A percentile compares a stretch with the other conserved stretches of the same genome.
phyloP scores from a whole-genome alignment of 2,797 vertebrate genomes.

The Limnodromus scolopaceus region DNA sequence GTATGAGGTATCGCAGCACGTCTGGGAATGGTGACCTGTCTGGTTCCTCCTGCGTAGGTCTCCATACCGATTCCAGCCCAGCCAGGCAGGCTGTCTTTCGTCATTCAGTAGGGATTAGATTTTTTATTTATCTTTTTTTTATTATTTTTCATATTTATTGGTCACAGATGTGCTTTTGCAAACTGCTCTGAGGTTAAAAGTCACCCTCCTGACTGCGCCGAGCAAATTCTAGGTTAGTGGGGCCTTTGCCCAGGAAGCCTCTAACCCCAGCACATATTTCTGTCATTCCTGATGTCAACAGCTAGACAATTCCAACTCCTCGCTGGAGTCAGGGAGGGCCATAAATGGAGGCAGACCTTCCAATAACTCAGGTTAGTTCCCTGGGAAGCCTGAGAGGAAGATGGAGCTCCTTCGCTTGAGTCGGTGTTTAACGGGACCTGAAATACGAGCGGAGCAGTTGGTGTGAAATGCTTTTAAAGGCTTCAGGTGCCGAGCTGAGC shows the following conservation, averaged over 20 bases:
- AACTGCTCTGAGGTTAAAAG: conserved; percentile 31
- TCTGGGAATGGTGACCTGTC: not conserved
- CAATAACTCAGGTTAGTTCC: not conserved
- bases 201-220: not conserved
- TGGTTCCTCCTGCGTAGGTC: not conserved
- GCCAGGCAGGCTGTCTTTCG: not conserved
- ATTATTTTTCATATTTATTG: not conserved
- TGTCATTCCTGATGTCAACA: conserved; percentile 24
- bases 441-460: not conserved
- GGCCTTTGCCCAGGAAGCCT: not conserved
- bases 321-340: not conserved
- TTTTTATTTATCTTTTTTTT: no score
- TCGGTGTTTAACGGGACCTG: not conserved
- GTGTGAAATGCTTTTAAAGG: not conserved
- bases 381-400: not conserved
- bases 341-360: not conserved
- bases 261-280: not conserved
- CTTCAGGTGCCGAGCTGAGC: not conserved
- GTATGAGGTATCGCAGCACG: not conserved
- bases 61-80: not conserved
- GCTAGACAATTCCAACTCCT: not conserved
- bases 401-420: not conserved
- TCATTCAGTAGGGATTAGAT: not conserved
- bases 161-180: conserved; percentile 19
- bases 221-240: conserved; percentile 13